Conservation (phyloP, 2,113 vertebrate genomes). For the Amazona guildingii region DNA sequence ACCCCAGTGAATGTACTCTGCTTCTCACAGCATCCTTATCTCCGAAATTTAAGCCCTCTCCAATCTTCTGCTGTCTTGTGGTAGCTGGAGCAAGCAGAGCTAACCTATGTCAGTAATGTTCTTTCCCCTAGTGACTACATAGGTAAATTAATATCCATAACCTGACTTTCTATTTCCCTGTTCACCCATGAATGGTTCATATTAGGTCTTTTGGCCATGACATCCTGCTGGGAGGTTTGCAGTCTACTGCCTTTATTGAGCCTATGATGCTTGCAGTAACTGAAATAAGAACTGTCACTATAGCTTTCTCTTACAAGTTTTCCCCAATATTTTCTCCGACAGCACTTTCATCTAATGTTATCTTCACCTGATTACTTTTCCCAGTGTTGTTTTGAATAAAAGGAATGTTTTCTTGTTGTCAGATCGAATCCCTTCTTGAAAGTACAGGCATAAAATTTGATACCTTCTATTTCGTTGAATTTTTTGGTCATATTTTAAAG, state of each 20-base stretch:
- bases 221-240: not conserved
- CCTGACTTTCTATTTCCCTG: not conserved
- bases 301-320: conserved; percentile 32
- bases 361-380: conserved; percentile 48
- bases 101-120: not conserved
- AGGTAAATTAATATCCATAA: not conserved
- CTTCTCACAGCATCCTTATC: not conserved
- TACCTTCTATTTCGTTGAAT: not conserved
- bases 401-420: conserved; percentile 18
- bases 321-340: conserved; percentile 36
- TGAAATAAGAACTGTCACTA: conserved; percentile 48
- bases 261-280: not conserved
- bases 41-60: not conserved
- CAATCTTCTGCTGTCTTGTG: not conserved
- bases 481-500: not conserved
- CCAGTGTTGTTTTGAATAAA: conserved; percentile 28
- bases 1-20: not conserved
- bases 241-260: not conserved
- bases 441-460: not conserved
- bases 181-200: not conserved
- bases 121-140: not conserved
- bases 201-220: not conserved
- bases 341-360: conserved; percentile 53
- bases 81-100: not conserved
- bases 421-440: conserved; percentile 15